A percentile compares a stretch with the other conserved stretches of the same genome.
phyloP scores from a whole-genome alignment of 2,113 vertebrate species.

The Thamnophis sirtalis region DNA sequence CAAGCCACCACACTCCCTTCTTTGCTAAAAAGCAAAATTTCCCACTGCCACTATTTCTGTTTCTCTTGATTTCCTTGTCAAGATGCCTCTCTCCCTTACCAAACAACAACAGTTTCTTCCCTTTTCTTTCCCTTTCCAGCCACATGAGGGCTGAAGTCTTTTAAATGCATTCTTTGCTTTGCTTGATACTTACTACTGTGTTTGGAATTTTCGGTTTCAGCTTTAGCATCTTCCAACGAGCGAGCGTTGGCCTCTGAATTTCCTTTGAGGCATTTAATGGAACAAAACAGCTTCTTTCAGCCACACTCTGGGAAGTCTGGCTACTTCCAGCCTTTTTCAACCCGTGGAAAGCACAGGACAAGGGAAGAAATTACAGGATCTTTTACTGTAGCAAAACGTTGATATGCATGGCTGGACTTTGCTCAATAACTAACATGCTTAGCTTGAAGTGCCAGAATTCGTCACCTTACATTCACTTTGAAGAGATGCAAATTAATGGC shows the following conservation, averaged over 20 bases:
- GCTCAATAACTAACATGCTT: background rate
- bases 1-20: slow-evolving; percentile 15
- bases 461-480: background rate
- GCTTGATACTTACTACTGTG: background rate
- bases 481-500: slow-evolving; percentile 21
- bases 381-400: slow-evolving; percentile 42
- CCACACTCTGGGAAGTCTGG: slow-evolving; percentile 34
- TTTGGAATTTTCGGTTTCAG: slow-evolving; percentile 42
- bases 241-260: slow-evolving; percentile 14
- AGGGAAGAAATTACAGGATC: slow-evolving; percentile 42
- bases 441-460: slow-evolving; percentile 5
- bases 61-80: background rate
- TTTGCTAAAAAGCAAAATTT: slow-evolving; percentile 31
- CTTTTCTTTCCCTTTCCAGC: slow-evolving; percentile 41
- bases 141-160: slow-evolving; percentile 23
- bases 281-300: slow-evolving; percentile 57
- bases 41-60: slow-evolving; percentile 7
- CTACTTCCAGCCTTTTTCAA: slow-evolving; percentile 36
- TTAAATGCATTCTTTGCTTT: background rate
- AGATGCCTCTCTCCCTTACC: background rate
- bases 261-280: slow-evolving; percentile 31
- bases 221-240: slow-evolving; percentile 46
- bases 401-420: slow-evolving; percentile 42
- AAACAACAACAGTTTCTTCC: slow-evolving; percentile 28
- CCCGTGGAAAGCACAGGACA: slow-evolving; percentile 30